phyloP scores from a whole-genome alignment of 2,797 vertebrate species.

The Hemitrygon akajei region DNA sequence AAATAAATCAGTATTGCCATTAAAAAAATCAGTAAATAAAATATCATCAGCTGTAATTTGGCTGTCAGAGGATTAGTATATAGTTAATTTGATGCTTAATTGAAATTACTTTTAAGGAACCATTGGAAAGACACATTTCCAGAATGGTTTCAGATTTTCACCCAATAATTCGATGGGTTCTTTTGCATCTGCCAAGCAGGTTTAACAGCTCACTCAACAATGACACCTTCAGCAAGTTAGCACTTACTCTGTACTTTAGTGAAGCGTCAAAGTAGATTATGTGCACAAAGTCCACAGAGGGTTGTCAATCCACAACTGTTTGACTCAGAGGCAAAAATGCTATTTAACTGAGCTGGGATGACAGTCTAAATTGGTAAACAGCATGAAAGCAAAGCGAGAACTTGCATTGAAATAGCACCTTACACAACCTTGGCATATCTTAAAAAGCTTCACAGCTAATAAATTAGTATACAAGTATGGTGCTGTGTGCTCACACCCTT shows the following conservation, averaged over 20 bases:
- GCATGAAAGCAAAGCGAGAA: not conserved
- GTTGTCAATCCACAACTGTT: not conserved
- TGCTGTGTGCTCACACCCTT: too few relatives aligned
- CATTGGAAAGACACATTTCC: not conserved
- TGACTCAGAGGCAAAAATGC: not conserved
- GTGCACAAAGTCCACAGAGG: too few relatives aligned
- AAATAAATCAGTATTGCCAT: not conserved
- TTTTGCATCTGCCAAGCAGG: not conserved
- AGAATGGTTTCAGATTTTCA: not conserved
- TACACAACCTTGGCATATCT: not conserved
- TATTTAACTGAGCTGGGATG: too few relatives aligned
- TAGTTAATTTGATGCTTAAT: not conserved
- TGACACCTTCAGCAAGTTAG: conserved; percentile 1
- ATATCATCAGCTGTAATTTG: not conserved
- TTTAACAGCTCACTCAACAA: not conserved
- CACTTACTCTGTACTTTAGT: not conserved
- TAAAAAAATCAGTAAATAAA: not conserved
- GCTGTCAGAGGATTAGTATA: not conserved
- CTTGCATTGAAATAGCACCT: not conserved
- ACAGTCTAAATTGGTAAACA: not conserved
- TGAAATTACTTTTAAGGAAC: not conserved
- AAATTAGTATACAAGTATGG: not conserved
- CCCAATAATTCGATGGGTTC: not conserved
- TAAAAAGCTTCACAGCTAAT: not conserved
- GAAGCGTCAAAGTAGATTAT: not conserved